These are phyloP conservation scores for Platerodrilus igneus DNA, from an alignment of 2,888 invertebrate genomes.

Conservation along the genomic window DNA sequence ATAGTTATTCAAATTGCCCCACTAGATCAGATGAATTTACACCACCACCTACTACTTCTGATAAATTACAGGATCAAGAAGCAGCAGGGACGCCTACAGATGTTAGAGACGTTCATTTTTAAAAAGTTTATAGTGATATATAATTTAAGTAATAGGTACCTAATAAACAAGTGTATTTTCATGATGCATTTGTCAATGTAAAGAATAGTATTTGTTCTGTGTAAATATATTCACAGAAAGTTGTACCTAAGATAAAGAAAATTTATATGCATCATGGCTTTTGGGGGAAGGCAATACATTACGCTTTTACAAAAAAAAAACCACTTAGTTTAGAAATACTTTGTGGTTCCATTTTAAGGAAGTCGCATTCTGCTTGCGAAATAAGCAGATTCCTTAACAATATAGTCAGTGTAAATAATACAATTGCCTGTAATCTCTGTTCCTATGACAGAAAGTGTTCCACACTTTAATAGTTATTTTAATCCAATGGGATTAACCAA, in stretches of 20 bases:
- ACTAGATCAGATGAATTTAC: slow-evolving; percentile 39
- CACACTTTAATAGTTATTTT: slow-evolving; percentile 16
- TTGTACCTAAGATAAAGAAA: slow-evolving; percentile 24
- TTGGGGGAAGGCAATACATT: slow-evolving; percentile 48
- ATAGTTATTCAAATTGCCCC: slow-evolving; percentile 19
- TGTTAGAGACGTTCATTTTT: slow-evolving; percentile 75
- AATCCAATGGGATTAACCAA: no score
- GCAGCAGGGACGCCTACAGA: slow-evolving; percentile 81
- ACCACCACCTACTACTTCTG: slow-evolving; percentile 42
- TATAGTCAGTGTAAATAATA: slow-evolving; percentile 26
- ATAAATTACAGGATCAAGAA: slow-evolving; percentile 58
- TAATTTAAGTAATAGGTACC: slow-evolving; percentile 14
- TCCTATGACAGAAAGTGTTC: slow-evolving; percentile 32
- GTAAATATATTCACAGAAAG: slow-evolving; percentile 10
- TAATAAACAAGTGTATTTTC: slow-evolving; percentile 18
- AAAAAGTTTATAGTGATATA: slow-evolving; percentile 24
- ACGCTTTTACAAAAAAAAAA: slow-evolving; percentile 44
- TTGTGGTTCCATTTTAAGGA: slow-evolving; percentile 17
- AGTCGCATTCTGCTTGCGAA: slow-evolving; percentile 9
- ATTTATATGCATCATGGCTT: slow-evolving; percentile 28
- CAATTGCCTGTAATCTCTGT: slow-evolving; percentile 28
- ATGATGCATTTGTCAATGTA: slow-evolving; percentile 21
- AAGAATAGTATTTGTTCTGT: slow-evolving; percentile 11
- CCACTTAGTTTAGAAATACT: slow-evolving; percentile 23
- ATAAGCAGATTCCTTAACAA: slow-evolving; percentile 13